Base-by-base conservation (phyloP, 2,797 vertebrate species). In the Sebastiscus albofasciatus region DNA sequence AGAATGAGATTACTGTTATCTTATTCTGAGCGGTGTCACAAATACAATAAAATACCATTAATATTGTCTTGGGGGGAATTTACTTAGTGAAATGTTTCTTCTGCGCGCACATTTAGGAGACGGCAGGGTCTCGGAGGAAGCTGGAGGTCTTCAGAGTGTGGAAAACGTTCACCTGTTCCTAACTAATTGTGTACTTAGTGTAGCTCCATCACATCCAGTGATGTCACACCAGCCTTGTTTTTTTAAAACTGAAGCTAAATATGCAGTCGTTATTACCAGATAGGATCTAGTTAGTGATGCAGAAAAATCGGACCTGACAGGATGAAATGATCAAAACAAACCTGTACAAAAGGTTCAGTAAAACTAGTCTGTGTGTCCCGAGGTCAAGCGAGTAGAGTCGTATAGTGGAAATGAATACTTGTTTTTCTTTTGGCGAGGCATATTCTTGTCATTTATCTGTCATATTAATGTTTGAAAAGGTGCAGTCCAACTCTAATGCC, bases 31-130 rank as follows among this genome's bases (percentile, higher is more conserved):
- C 71, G 26, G 76, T 78, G 79, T 65, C 83, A 89, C 80, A 85
- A 87, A 90, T 86, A 92, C 92, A 93, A 81, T 87, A 84, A 82
- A 91, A 90, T 65, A 75, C 81, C 65, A 89, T 93, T 90, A 52
- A n/a, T 83, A 86, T 68, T 67, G 79, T 89, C 90, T 75, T 18
- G 1, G 1, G 85, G 84, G 83, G 82, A 73, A 89, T 91, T 56
- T 75, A 86, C 33, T 73, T 3, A 49, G 58, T 46, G 34, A 58
- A 72, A 79, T 76, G 56, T 79, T 36, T 82, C 46, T 67, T 80
- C 69, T 58, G 61, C 33, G 14, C 64, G 67, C 27, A 39, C 65
- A 79, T 73, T 83, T 58, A 80, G 65, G 39, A 67, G 54, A 52
- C 72, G 58, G 65, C 11, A 56, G n/a, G 20, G 31, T 60, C 65